A percentile compares a stretch with the other conserved stretches of the same genome.
Conservation (phyloP, 1,140 invertebrate genomes). For the Rhopalosiphum padi region DNA sequence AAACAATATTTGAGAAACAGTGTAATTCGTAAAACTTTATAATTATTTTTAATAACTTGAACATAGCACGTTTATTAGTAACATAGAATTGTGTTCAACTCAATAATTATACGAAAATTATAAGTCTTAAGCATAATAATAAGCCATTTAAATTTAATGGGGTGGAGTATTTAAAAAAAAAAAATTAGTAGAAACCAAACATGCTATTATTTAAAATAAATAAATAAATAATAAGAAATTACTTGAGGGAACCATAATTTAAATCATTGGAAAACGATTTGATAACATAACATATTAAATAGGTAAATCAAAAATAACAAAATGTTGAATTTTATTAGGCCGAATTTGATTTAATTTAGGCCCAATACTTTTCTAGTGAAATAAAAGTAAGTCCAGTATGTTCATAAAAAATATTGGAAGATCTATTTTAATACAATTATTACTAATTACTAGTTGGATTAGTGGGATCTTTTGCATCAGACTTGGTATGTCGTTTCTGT, state of each 20-base stretch:
- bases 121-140: not conserved
- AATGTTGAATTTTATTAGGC: conserved; percentile 14
- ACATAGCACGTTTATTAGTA: not conserved
- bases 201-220: not conserved
- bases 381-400: conserved; percentile 40
- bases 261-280: not conserved
- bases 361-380: conserved; percentile 1
- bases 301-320: conserved; percentile 32
- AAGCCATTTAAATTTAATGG: conserved; percentile 1
- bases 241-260: not conserved
- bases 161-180: not conserved
- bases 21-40: not conserved
- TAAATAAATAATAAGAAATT: conserved; percentile 11
- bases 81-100: not conserved
- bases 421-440: conserved; percentile 41
- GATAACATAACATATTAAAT: conserved; percentile 35
- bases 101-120: not conserved
- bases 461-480: conserved; percentile 57
- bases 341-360: conserved; percentile 25
- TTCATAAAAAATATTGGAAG: conserved; percentile 48
- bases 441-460: conserved; percentile 48
- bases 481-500: conserved; percentile 75
- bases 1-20: not conserved
- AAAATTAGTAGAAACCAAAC: not conserved
- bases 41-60: conserved; percentile 3